Conservation (phyloP, 2,797 vertebrate genomes). For the Graptemys geographica region DNA sequence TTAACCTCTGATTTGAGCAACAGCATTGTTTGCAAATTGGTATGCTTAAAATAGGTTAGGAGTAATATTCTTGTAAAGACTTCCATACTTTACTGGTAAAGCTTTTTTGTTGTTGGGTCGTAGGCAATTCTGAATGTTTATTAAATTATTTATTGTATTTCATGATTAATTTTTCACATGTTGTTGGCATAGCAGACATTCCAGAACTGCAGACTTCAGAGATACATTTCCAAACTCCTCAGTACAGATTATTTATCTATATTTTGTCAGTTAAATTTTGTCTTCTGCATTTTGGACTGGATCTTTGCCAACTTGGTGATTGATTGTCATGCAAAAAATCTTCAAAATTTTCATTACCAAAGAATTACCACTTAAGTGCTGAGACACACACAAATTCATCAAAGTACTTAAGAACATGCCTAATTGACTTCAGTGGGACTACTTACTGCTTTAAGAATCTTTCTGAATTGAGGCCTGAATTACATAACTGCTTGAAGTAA, state of each 20-base stretch:
- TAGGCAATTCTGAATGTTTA: not conserved
- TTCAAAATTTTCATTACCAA: not conserved
- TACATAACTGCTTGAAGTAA: not conserved
- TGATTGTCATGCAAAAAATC: not conserved
- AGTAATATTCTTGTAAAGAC: not conserved
- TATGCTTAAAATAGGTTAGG: not conserved
- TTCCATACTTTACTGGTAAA: not conserved
- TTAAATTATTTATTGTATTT: not conserved
- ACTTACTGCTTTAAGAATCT: not conserved
- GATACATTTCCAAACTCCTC: not conserved
- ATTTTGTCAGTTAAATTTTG: not conserved
- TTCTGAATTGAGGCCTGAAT: not conserved
- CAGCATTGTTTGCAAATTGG: not conserved
- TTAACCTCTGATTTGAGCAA: conserved; percentile 1
- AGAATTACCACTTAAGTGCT: not conserved
- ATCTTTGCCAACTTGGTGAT: conserved; percentile 17
- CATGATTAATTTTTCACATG: not conserved
- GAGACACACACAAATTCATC: not conserved
- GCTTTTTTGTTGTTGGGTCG: not conserved
- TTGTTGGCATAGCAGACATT: not conserved
- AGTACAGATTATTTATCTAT: conserved; percentile 14
- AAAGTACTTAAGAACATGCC: not conserved
- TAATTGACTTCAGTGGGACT: not conserved
- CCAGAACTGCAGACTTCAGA: not conserved
- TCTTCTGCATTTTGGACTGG: not conserved